A percentile compares a stretch with the other conserved stretches of the same genome.
phyloP scores from a whole-genome alignment of 1,140 invertebrate species.

The Atta colombica region DNA sequence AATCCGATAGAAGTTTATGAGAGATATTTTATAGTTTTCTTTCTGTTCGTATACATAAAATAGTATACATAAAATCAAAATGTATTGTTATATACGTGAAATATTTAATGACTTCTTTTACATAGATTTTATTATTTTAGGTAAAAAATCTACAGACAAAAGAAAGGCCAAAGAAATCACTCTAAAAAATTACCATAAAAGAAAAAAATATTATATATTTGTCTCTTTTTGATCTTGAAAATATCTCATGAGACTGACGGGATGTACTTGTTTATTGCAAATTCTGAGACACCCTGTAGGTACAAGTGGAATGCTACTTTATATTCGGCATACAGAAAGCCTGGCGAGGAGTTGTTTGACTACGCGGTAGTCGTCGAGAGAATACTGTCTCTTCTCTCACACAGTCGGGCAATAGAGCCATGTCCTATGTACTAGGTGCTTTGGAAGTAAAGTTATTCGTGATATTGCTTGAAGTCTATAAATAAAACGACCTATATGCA shows the following conservation, averaged over 20 bases:
- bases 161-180: no score
- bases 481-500: slow-evolving; percentile 59
- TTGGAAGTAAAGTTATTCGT: slow-evolving; percentile 50
- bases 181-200: not conserved
- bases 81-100: not conserved
- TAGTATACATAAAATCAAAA: not conserved
- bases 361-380: slow-evolving; percentile 58
- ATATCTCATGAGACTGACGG: not conserved
- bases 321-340: slow-evolving; percentile 75
- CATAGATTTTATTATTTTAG: no score
- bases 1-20: not conserved
- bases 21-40: not conserved
- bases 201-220: not conserved
- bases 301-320: slow-evolving; percentile 67
- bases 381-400: slow-evolving; percentile 55
- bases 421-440: slow-evolving; percentile 55
- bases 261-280: not conserved
- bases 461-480: slow-evolving; percentile 52
- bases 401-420: slow-evolving; percentile 35
- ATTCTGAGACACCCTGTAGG: slow-evolving; percentile 43
- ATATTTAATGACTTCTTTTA: not conserved
- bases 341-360: slow-evolving; percentile 63
- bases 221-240: not conserved
- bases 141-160: not conserved
- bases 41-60: not conserved